phyloP scores from a whole-genome alignment of 2,797 vertebrate species.

The Eleutherodactylus coqui region DNA sequence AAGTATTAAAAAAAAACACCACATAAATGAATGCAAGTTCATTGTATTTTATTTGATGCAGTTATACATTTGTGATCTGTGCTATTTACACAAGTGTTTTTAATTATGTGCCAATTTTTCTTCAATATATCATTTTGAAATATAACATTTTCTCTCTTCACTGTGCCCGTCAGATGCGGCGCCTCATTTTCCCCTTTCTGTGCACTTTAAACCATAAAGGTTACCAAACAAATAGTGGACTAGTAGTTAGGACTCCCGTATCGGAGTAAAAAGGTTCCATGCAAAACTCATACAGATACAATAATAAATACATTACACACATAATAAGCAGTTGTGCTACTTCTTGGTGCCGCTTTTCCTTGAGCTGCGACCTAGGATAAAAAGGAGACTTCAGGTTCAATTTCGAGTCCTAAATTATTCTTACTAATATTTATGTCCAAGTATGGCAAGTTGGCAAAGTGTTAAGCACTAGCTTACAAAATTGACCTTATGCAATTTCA shows the following conservation, averaged over 20 bases:
- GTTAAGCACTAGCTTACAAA: not conserved
- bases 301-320: slow-evolving; percentile 56
- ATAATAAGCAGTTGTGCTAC: slow-evolving; percentile 64
- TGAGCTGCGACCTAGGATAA: slow-evolving; percentile 63
- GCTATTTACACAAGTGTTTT: slow-evolving; percentile 67
- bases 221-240: slow-evolving; percentile 40
- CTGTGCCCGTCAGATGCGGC: slow-evolving; percentile 24
- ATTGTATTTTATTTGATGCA: slow-evolving; percentile 68
- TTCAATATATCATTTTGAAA: slow-evolving; percentile 47
- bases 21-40: slow-evolving; percentile 65
- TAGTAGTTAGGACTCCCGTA: slow-evolving; percentile 50
- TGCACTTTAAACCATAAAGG: slow-evolving; percentile 64
- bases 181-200: slow-evolving; percentile 59
- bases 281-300: slow-evolving; percentile 55
- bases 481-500: not conserved
- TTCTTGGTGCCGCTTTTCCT: slow-evolving; percentile 67
- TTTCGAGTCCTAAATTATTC: no score
- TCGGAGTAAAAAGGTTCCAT: slow-evolving; percentile 40
- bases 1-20: not conserved
- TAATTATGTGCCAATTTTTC: slow-evolving; percentile 42
- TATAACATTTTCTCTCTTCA: not conserved
- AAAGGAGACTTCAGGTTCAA: not conserved
- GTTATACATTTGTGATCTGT: slow-evolving; percentile 62
- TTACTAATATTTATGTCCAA: not conserved
- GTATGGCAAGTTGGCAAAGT: no score